These are phyloP conservation scores for Engraulis encrasicolus DNA, from an alignment of 2,113 vertebrate genomes.

Conservation along the genomic window DNA sequence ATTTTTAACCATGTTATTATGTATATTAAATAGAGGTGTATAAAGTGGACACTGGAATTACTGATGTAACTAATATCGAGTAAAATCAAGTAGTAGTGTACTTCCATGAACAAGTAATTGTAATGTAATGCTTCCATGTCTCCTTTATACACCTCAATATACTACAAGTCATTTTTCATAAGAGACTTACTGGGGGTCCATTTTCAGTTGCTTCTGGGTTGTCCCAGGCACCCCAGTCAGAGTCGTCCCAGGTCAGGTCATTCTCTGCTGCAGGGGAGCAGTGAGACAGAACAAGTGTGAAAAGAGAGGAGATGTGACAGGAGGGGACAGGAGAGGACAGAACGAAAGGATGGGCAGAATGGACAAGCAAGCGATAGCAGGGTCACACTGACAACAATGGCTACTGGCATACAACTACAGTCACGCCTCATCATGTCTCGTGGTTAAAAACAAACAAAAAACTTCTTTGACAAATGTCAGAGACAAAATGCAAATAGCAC, in stretches of 20 bases:
- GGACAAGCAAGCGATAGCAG: not conserved
- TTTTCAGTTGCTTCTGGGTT: constrained; percentile 59
- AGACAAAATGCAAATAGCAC: not conserved
- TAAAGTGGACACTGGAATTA: too few relatives aligned
- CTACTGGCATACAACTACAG: not conserved
- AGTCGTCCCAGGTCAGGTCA: constrained; percentile 74
- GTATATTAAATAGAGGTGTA: too few relatives aligned
- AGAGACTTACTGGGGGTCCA: constrained; percentile 54
- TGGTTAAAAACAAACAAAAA: not conserved
- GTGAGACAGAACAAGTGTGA: constrained; percentile 24
- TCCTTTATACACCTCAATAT: too few relatives aligned
- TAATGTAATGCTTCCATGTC: too few relatives aligned
- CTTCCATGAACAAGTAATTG: too few relatives aligned
- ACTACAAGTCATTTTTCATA: too few relatives aligned
- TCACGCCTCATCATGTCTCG: not conserved
- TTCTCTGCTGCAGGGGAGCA: constrained; percentile 55
- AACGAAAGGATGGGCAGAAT: not conserved
- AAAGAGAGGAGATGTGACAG: not conserved
- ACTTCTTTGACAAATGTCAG: not conserved
- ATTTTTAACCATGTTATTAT: too few relatives aligned
- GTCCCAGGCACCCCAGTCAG: constrained; percentile 78
- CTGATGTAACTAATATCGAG: too few relatives aligned
- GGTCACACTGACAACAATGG: not conserved
- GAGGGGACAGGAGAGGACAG: not conserved
- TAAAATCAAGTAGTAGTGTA: too few relatives aligned